Evolutionary conservation across 2,113 vertebrate species (phyloP).

Genomic region (Petrocephalus microphthalmus): DNA sequence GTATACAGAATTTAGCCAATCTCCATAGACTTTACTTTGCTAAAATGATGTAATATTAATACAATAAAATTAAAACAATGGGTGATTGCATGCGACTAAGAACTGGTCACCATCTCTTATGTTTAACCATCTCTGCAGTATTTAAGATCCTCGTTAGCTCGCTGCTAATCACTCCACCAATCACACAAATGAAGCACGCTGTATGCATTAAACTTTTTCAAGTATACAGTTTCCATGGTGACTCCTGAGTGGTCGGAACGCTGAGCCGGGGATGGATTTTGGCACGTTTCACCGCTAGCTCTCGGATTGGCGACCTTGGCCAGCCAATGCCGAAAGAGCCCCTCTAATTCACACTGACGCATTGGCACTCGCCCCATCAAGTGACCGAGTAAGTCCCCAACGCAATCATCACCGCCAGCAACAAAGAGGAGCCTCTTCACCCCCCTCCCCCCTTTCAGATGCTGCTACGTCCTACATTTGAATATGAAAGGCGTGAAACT

Average conservation of each 20-base stretch:
- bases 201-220: background rate
- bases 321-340: background rate
- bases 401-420: background rate
- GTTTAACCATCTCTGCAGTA: background rate
- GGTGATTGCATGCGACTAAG: background rate
- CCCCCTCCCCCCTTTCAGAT: background rate
- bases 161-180: background rate
- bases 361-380: background rate
- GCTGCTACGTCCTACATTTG: conserved; percentile 19
- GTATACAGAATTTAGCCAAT: too few relatives aligned
- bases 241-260: background rate
- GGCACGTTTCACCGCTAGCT: background rate
- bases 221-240: background rate
- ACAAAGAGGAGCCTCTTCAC: conserved; percentile 5
- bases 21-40: background rate
- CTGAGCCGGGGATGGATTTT: background rate
- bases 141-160: background rate
- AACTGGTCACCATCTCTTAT: background rate
- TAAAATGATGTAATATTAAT: background rate
- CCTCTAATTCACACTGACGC: background rate
- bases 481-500: conserved; percentile 22
- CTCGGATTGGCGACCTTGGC: conserved; percentile 10
- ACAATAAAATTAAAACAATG: background rate
- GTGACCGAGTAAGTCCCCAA: background rate
- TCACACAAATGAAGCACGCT: background rate